Base-by-base conservation (phyloP, 2,888 invertebrate species). In the Atethmia centrago region DNA sequence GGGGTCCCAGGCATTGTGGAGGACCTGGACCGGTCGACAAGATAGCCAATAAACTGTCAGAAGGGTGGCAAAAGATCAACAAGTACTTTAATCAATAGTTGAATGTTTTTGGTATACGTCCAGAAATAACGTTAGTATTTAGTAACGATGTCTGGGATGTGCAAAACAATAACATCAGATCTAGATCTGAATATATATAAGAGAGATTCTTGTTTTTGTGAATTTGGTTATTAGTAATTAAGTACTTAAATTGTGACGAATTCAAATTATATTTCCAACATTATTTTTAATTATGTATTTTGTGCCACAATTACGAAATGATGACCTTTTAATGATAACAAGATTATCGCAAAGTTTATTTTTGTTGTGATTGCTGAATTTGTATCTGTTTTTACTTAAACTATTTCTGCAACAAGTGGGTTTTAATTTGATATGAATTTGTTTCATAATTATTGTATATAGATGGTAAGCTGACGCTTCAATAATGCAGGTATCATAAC, bases 1-100 rank as follows among this genome's bases (percentile, higher is more conserved):
- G 95, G 14, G 92, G 93, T 0, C 94, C 95, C 0, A 89, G 96
- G 45, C 95, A 95, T 53, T 96, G 96, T 70, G 95, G 94, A 0
- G 95, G 95, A 0, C 95, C 96, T 0, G 96, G 96, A 0, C 96
- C 96, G 0, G 96, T 96, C 2, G 96, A 96, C 77, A 96, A 95
- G 79, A 96, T 96, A 25, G 91, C 96, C 36, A 94, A 71, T 73
- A 96, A 95, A 77, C 81, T 96, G n/a, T 89, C 93, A 0, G 96
- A 96, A 77, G 96, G 96, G 0, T 95, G 96, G 95, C 95, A 96
- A 88, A 96, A 95, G 84, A 85, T 96, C 76, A 96, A 95, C 88
- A 96, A 95, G 88, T 96, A 96, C 86, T 96, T 96, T 71, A 92
- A 91, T 49, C 76, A 92, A 89, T 77, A 66, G 42, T 10, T 78